Evolutionary conservation across 2,888 invertebrate species (phyloP).

Genomic region (Prosopocoilus inquinatus): DNA sequence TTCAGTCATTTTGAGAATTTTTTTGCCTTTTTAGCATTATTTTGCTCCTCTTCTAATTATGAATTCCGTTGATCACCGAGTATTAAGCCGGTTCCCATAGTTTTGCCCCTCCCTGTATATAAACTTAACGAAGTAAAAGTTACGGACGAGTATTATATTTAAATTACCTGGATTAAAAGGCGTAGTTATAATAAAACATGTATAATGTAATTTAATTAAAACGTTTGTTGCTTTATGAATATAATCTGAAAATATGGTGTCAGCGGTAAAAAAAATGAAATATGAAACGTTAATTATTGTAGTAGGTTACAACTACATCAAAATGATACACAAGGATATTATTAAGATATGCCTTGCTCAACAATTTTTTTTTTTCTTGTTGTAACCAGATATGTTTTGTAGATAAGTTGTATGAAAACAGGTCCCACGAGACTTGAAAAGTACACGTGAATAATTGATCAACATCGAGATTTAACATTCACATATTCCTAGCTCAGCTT

Average conservation of each 20-base stretch:
- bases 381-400: conserved; percentile 36
- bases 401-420: conserved; percentile 40
- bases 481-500: conserved; percentile 40
- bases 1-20: no score
- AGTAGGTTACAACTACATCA: conserved; percentile 4
- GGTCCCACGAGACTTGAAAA: conserved; percentile 37
- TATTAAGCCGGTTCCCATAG: no score
- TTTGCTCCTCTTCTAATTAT: no score
- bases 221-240: no score
- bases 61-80: no score
- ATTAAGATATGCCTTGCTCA: conserved; percentile 2
- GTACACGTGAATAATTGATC: conserved; percentile 47
- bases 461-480: conserved; percentile 45
- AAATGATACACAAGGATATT: conserved; percentile 4
- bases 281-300: conserved; percentile 2
- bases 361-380: conserved; percentile 2
- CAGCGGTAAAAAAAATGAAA: background rate
- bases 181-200: no score
- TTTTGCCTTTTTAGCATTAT: no score
- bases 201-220: no score
- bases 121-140: no score
- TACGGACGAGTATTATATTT: no score
- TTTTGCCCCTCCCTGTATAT: no score
- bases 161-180: no score
- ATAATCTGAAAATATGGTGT: background rate